A percentile compares a stretch with the other conserved stretches of the same genome.
Evolutionary conservation across 1,140 invertebrate species (phyloP).

Genomic region (Andrena cerasifolii): DNA sequence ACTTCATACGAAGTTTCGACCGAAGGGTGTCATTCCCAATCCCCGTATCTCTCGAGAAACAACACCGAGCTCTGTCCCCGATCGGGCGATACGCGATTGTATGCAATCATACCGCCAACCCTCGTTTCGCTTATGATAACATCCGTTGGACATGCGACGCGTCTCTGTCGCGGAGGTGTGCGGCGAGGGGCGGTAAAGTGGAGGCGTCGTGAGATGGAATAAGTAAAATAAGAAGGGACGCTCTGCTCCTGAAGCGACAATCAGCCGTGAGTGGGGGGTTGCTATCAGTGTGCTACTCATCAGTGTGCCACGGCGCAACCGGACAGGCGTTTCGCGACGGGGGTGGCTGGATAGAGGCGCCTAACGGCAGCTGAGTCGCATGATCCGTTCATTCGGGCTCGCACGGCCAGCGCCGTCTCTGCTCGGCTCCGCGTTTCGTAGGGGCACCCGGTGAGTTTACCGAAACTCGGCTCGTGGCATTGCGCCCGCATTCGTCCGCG

Average conservation of each 20-base stretch:
- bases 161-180: too few relatives aligned
- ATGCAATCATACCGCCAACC: not conserved
- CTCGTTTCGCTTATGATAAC: not conserved
- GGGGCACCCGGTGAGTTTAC: slow-evolving; percentile 38
- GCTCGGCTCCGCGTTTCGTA: slow-evolving; percentile 52
- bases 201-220: not conserved
- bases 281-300: slow-evolving; percentile 18
- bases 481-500: slow-evolving; percentile 45
- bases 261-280: not conserved
- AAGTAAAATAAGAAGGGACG: not conserved
- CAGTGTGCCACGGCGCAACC: slow-evolving; percentile 48
- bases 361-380: slow-evolving; percentile 50
- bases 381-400: slow-evolving; percentile 58
- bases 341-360: slow-evolving; percentile 45
- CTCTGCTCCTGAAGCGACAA: not conserved
- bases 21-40: too few relatives aligned
- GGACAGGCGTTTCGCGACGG: slow-evolving; percentile 43
- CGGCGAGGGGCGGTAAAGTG: too few relatives aligned
- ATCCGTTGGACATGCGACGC: not conserved
- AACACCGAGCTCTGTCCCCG: too few relatives aligned
- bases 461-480: slow-evolving; percentile 40
- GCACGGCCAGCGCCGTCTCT: slow-evolving; percentile 55
- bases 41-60: too few relatives aligned
- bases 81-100: too few relatives aligned
- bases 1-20: too few relatives aligned